phyloP scores from a whole-genome alignment of 2,113 vertebrate genomes.

The Pionites leucogaster region DNA sequence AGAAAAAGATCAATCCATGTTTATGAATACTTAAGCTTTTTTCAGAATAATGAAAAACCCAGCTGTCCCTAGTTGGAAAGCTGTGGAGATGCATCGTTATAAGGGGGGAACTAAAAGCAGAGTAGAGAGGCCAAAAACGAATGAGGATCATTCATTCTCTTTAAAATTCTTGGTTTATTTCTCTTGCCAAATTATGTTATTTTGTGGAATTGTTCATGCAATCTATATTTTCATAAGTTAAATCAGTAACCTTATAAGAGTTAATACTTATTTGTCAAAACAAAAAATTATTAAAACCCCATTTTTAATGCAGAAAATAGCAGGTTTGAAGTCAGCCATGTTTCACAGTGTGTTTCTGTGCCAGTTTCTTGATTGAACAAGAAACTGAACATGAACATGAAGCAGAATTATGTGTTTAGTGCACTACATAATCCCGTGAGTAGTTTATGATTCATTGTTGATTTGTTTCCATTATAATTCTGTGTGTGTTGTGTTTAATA shows the following conservation, averaged over 20 bases:
- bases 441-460: background rate
- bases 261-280: background rate
- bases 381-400: background rate
- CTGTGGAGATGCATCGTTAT: background rate
- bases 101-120: background rate
- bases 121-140: background rate
- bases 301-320: background rate
- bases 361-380: background rate
- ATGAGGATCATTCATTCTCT: background rate
- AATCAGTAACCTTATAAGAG: background rate
- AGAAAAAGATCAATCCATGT: background rate
- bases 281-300: background rate
- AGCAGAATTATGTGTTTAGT: background rate
- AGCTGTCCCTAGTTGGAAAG: background rate
- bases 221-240: background rate
- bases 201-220: background rate
- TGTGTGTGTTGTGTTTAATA: background rate
- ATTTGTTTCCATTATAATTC: background rate
- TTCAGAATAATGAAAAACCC: background rate
- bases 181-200: background rate
- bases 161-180: background rate
- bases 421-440: background rate
- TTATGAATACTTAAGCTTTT: background rate
- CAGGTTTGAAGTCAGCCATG: background rate
- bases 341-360: background rate